Evolutionary conservation across 92 coral and sea anemone genomes (phyloP).

Genomic region (Phenganax stokvisi): DNA sequence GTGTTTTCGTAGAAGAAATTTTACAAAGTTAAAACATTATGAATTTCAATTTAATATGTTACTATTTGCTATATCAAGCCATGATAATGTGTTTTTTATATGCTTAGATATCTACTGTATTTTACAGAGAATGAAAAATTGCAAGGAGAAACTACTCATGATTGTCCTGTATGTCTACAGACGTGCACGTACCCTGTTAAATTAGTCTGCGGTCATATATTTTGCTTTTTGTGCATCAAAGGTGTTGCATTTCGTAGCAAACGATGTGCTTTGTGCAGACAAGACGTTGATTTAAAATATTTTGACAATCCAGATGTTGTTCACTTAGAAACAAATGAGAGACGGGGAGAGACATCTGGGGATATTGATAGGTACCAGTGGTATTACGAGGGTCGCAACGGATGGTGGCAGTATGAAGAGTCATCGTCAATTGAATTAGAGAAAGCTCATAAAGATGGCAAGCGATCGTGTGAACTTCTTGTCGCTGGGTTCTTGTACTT

Average conservation of each 20-base stretch:
- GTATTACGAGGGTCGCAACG: constrained; percentile 98
- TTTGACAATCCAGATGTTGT: constrained; percentile 85
- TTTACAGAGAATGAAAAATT: background rate
- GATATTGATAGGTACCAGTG: constrained; percentile 57
- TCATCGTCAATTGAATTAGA: constrained; percentile 83
- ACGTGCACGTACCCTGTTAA: constrained; percentile 74
- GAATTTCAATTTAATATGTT: background rate
- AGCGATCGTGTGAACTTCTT: constrained; percentile 83
- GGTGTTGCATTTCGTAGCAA: constrained; percentile 93
- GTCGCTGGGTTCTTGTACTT: constrained; percentile 93
- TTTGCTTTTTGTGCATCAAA: constrained; percentile 96
- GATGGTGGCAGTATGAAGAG: constrained; percentile 99
- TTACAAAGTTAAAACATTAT: background rate
- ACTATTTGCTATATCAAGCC: background rate
- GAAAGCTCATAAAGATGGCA: constrained; percentile 77
- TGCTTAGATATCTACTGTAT: background rate
- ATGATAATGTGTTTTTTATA: background rate
- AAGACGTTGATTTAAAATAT: constrained; percentile 61
- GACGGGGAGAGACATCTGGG: constrained; percentile 29
- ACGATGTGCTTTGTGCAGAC: constrained; percentile 91
- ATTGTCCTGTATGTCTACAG: constrained; percentile 94
- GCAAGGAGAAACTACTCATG: constrained; percentile 60
- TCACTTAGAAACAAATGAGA: constrained; percentile 47
- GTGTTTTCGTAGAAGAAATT: background rate
- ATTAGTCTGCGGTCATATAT: constrained; percentile 89